phyloP scores from a whole-genome alignment of 2,797 vertebrate species.

The Borostomias antarcticus region DNA sequence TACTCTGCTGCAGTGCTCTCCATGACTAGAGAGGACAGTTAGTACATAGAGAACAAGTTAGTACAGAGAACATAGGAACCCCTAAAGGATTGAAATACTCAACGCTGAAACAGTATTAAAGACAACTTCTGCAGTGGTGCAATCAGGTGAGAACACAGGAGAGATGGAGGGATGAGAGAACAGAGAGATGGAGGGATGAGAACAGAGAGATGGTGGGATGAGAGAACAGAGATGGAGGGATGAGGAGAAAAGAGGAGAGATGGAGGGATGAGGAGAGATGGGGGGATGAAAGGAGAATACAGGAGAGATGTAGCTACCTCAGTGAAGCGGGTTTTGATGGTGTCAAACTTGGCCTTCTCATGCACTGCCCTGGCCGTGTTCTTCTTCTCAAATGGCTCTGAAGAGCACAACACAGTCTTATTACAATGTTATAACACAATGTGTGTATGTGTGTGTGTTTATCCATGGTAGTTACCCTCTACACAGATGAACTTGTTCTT shows the following conservation, averaged over 20 bases:
- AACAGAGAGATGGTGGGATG: no score
- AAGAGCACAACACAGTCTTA: conserved; percentile 58
- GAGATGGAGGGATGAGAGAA: no score
- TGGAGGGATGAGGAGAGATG: no score
- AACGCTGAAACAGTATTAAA: not conserved
- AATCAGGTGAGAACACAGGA: not conserved
- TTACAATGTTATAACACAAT: not conserved
- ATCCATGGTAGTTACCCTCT: no score
- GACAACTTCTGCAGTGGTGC: not conserved
- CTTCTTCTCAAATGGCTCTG: conserved; percentile 94
- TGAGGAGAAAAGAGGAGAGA: no score
- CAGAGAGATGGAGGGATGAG: no score
- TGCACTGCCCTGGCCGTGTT: conserved; percentile 96
- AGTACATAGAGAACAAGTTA: conserved; percentile 12
- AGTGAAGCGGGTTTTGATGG: conserved; percentile 82
- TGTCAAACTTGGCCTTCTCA: conserved; percentile 88
- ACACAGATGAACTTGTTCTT: conserved; percentile 93
- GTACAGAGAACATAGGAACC: not conserved
- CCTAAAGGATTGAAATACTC: not conserved
- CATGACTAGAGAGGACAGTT: conserved; percentile 77
- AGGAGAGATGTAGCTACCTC: conserved; percentile 76
- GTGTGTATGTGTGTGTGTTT: no score
- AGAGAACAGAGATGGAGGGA: no score
- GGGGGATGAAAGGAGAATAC: no score
- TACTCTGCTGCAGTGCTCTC: conserved; percentile 75